These are phyloP conservation scores for Passerculus sandwichensis DNA, from an alignment of 2,797 vertebrate genomes.

Conservation along the genomic window DNA sequence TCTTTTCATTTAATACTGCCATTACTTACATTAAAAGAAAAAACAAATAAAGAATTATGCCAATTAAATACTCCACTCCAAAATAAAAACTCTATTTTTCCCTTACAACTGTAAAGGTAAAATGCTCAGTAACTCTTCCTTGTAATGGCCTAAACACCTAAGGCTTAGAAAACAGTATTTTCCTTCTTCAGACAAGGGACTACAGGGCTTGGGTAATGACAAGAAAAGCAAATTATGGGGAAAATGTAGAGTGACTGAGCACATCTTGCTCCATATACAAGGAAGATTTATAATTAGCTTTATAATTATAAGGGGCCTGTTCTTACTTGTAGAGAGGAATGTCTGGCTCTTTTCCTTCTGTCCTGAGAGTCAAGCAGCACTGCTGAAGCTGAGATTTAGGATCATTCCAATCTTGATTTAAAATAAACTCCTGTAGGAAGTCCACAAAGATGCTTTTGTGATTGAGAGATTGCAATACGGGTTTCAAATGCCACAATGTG, in stretches of 20 bases:
- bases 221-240: background rate
- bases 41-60: background rate
- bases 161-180: background rate
- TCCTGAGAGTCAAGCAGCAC: slow-evolving; percentile 94
- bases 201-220: background rate
- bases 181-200: background rate
- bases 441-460: background rate
- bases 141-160: background rate
- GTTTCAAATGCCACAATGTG: background rate
- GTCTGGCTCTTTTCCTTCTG: slow-evolving; percentile 97
- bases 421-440: slow-evolving; percentile 91
- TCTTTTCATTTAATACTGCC: background rate
- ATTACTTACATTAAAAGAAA: background rate
- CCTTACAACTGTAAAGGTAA: background rate
- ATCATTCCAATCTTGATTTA: slow-evolving; percentile 99
- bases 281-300: background rate
- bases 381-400: slow-evolving; percentile 99
- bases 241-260: background rate
- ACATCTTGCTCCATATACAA: background rate
- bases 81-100: background rate
- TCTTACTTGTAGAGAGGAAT: slow-evolving; percentile 98
- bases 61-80: background rate
- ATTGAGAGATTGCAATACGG: background rate
- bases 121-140: background rate
- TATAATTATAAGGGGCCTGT: background rate